Evolutionary conservation across 2,797 vertebrate species (phyloP).

Genomic region (Iguana delicatissima): DNA sequence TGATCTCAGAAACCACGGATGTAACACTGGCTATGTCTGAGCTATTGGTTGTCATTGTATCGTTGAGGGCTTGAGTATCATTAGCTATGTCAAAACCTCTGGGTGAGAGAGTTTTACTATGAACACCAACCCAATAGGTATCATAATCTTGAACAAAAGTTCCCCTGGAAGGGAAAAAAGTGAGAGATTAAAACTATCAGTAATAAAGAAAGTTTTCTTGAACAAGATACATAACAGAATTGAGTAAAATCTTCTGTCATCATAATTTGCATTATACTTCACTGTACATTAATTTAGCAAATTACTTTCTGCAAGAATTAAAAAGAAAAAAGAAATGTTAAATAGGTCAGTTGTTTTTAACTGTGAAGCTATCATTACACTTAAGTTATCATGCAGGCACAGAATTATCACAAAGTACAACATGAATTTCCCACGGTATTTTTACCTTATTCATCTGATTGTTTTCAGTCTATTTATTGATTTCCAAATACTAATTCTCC

Average conservation of each 20-base stretch:
- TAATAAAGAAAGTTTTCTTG: background rate
- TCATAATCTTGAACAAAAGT: conserved; percentile 45
- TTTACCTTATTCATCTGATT: background rate
- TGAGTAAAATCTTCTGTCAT: background rate
- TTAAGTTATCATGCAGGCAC: background rate
- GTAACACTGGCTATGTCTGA: background rate
- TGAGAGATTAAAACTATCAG: background rate
- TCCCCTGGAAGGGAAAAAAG: background rate
- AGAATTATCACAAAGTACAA: background rate
- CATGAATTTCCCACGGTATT: background rate
- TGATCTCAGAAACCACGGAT: background rate
- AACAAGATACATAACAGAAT: background rate
- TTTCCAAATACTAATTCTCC: background rate
- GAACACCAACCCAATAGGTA: conserved; percentile 44
- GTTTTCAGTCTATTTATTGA: background rate
- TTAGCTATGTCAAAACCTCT: background rate
- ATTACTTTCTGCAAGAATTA: background rate
- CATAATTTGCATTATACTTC: background rate
- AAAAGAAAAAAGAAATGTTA: background rate
- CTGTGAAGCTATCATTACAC: background rate
- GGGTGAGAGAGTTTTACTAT: conserved; percentile 43
- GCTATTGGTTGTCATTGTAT: background rate
- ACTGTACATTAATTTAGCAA: background rate
- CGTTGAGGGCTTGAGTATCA: background rate
- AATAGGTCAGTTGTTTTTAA: background rate